A percentile compares a stretch with the other conserved stretches of the same genome.
Conservation (phyloP, 2,113 vertebrate species). For the Acrocephalus arundinaceus region DNA sequence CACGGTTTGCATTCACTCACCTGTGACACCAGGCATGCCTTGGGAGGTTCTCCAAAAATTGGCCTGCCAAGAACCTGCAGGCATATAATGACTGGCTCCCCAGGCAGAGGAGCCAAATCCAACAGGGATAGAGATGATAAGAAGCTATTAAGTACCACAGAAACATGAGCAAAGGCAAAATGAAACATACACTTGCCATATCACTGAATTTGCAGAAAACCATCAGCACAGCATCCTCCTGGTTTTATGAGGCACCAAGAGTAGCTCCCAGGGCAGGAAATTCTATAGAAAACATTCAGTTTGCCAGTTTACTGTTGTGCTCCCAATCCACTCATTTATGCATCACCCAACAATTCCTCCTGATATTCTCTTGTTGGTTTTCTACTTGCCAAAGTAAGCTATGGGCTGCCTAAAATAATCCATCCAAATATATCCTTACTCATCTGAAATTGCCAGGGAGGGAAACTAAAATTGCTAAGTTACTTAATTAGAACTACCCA, state of each 20-base stretch:
- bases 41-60: slow-evolving; percentile 15
- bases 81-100: neutral
- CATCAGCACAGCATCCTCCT: neutral
- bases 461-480: neutral
- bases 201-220: slow-evolving; percentile 16
- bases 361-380: neutral
- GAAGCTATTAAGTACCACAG: slow-evolving; percentile 26
- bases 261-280: neutral
- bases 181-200: neutral
- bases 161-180: slow-evolving; percentile 22
- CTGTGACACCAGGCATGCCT: slow-evolving; percentile 35
- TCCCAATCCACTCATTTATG: neutral
- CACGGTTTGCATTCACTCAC: neutral
- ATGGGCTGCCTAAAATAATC: neutral
- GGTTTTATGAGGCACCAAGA: neutral
- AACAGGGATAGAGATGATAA: slow-evolving; percentile 36
- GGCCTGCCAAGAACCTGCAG: slow-evolving; percentile 20
- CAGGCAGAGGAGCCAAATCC: slow-evolving; percentile 5
- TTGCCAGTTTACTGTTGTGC: neutral
- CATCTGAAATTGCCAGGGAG: neutral
- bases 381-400: neutral
- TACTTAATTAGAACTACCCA: neutral
- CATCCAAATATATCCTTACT: neutral
- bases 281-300: neutral
- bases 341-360: neutral